These are phyloP conservation scores for Agelastica alni DNA, from an alignment of 2,888 invertebrate genomes.

Conservation along the genomic window DNA sequence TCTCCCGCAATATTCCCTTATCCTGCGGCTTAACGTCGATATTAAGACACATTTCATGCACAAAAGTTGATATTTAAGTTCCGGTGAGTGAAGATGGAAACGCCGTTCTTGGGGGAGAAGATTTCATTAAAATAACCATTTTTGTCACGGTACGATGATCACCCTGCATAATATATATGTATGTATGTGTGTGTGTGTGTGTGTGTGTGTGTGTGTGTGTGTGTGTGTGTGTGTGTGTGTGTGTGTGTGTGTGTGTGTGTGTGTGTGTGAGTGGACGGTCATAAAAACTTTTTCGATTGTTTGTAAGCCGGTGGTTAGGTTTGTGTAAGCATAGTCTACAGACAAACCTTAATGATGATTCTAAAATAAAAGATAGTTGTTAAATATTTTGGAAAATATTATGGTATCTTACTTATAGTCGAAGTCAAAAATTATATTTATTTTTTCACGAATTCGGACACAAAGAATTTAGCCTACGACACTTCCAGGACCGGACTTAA, in stretches of 20 bases:
- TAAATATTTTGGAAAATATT: too few species aligned
- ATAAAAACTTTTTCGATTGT: slow-evolving; percentile 5
- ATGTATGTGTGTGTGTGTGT: neutral
- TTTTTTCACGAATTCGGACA: too few species aligned
- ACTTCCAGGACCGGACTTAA: too few species aligned
- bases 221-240: slow-evolving; percentile 6
- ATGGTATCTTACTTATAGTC: too few species aligned
- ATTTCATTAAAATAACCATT: slow-evolving; percentile 53
- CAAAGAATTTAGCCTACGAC: too few species aligned
- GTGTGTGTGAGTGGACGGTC: slow-evolving; percentile 2
- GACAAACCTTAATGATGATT: too few species aligned
- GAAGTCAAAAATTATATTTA: too few species aligned
- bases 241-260: too few species aligned
- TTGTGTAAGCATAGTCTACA: neutral
- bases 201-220: slow-evolving; percentile 6
- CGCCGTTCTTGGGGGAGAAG: slow-evolving; percentile 47
- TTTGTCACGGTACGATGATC: slow-evolving; percentile 46
- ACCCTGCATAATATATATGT: slow-evolving; percentile 32
- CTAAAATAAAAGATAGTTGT: too few species aligned
- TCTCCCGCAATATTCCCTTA: too few species aligned
- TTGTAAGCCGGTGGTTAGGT: neutral
- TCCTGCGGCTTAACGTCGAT: too few species aligned
- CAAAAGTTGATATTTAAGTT: slow-evolving; percentile 37
- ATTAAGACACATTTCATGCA: slow-evolving; percentile 20
- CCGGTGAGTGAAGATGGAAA: slow-evolving; percentile 49